Evolutionary conservation across 2,888 invertebrate genomes (phyloP), one percentile per base, ranked within the genome.

Genomic region (Torymus texanus): DNA sequence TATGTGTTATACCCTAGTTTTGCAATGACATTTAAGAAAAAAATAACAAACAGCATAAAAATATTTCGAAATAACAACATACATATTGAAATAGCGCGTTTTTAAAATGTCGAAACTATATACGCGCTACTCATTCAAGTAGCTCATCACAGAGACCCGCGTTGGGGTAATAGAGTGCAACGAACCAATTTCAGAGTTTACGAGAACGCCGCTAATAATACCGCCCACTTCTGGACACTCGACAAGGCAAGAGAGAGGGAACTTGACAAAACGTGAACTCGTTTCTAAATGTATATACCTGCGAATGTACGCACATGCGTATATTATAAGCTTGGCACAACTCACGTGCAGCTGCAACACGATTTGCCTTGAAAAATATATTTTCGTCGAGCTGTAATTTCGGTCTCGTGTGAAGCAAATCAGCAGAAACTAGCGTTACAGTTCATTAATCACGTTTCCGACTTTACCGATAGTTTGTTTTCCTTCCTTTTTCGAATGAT

Each of bases 261-360:
- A 66, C 21, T 24, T 21, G 58, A 65, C 41, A 74, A 65, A 65
- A 41, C 14, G 41, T 12, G 70, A 71, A 71, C 70, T 71, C 70
- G 56, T 65, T 62, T 74, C 73, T 65, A 74, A 65, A 65, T 62
- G 55, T 41, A n/a, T 14, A 12, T 21, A 12, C 18, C 4, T 51
- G 5, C 5, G 29, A 0, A 5, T 29, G 3, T 29, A 29, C 4
- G 29, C 29, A 5, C 10, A 8, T 8, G 41, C 8, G 8, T 21
- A 0, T 24, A 55, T 29, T 24, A 55, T 29, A 16, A 29, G n/a
- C n/a, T 73, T 41, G 72, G 24, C 63, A 18, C 72, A 63, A 74
- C 55, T 16, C n/a, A 16, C 53, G 53, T 16, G 21, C n/a, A 41
- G 41, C 41, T 12, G 50, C 14, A 13, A 16, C 65, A 51, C 16